Percentiles rank a stretch among this genome's conserved stretches.
These are phyloP conservation scores for Pipra filicauda DNA, from an alignment of 2,113 vertebrate genomes.

Conservation along the genomic window DNA sequence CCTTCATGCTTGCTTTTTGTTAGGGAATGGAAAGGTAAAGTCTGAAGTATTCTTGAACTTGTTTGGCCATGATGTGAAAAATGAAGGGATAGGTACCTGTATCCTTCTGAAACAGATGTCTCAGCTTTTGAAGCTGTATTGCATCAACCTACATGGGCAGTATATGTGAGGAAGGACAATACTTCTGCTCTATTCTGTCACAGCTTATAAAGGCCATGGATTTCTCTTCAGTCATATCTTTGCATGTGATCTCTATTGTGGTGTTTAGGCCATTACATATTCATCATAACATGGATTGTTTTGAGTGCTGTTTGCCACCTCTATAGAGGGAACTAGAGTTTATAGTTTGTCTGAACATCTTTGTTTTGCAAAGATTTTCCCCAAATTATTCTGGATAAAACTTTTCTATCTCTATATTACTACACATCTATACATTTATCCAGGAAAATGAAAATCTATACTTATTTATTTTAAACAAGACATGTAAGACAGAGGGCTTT, in stretches of 20 bases:
- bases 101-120: accelerated
- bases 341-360: neutral
- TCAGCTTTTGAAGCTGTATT: neutral
- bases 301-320: neutral
- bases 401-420: neutral
- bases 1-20: neutral
- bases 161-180: neutral
- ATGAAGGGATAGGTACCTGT: neutral
- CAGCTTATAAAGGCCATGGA: accelerated
- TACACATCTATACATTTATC: neutral
- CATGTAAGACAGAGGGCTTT: accelerated
- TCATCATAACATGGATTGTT: neutral
- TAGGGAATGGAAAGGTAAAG: neutral
- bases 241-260: neutral
- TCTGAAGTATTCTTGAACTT: neutral
- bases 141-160: neutral
- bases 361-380: neutral
- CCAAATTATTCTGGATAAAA: neutral
- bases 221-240: neutral
- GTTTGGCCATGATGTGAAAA: neutral
- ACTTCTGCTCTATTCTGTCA: neutral
- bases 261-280: neutral
- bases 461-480: neutral
- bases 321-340: neutral
- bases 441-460: neutral